Conservation (phyloP, 2,797 vertebrate genomes). For the Sciurus vulgaris region DNA sequence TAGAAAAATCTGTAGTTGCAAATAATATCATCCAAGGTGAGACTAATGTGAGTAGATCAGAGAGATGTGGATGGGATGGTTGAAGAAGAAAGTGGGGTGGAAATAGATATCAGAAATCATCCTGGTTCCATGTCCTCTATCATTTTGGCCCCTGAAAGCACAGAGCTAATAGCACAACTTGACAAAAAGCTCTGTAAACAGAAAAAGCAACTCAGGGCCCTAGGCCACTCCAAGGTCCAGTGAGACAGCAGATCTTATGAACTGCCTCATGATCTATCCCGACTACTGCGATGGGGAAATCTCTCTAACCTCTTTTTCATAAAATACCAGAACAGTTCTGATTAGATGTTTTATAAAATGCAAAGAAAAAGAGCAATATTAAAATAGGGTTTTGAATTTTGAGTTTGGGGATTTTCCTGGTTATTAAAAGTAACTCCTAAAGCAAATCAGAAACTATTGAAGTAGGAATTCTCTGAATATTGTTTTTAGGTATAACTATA, state of each 20-base stretch:
- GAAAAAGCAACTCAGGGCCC: neutral
- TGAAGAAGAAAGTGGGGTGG: neutral
- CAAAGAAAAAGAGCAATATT: neutral
- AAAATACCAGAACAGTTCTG: neutral
- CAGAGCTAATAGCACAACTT: neutral
- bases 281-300: neutral
- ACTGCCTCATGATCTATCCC: neutral
- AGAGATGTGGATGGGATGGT: neutral
- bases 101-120: neutral
- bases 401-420: neutral
- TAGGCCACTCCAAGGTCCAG: neutral
- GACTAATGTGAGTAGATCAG: neutral
- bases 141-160: neutral
- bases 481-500: constrained; percentile 15
- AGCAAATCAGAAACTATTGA: constrained; percentile 36
- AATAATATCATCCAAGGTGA: neutral
- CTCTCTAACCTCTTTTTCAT: neutral
- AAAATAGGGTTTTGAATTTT: constrained; percentile 35
- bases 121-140: neutral
- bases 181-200: neutral
- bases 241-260: neutral
- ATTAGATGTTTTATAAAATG: constrained; percentile 23
- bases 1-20: neutral
- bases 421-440: constrained; percentile 25
- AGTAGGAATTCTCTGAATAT: constrained; percentile 10